Evolutionary conservation across 2,888 invertebrate species (phyloP), one percentile per base, ranked within the genome.

Genomic region (Sinopyrophorus schimmeli): DNA sequence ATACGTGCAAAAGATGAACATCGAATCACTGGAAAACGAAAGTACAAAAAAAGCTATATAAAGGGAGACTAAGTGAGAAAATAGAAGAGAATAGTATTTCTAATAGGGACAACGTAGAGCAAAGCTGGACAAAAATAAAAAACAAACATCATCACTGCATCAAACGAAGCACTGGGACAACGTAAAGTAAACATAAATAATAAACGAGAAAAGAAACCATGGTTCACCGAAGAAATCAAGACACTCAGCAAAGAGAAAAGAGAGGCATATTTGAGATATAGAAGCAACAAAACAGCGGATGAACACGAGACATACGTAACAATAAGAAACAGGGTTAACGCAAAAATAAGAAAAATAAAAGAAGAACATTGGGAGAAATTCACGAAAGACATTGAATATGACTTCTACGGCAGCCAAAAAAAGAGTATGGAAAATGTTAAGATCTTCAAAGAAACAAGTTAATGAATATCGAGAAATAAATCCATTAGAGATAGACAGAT

Each of bases 311-410:
- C 10, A 11, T 27, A 3, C 7, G 9, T 7, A 27, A 11, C 3
- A 11, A 5, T 10, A 27, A 27, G 11, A 27, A 27, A 27, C 11
- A 27, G 12, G 14, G 10, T 27, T n/a, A 9, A 27, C 27, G 9
- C 27, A 11, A 27, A 27, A 27, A 27, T 11, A 27, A 27, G n/a
- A 14, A 27, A 27, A 3, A 27, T 27, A 11, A 27, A 27, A 27
- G 5, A 24, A n/a, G n/a, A 24, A 24, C 3, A 24, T n/a, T 24
- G 3, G 9, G 24, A n/a, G 9, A 24, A 7, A n/a, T n/a, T n/a
- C n/a, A n/a, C n/a, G n/a, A n/a, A n/a, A n/a, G n/a, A n/a, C n/a
- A n/a, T n/a, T n/a, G n/a, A n/a, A n/a, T n/a, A n/a, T n/a, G n/a
- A n/a, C n/a, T n/a, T n/a, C n/a, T n/a, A n/a, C n/a, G n/a, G n/a